A percentile compares a stretch with the other conserved stretches of the same genome.
phyloP scores from a whole-genome alignment of 2,888 invertebrate species.

The Agrypnus murinus region DNA sequence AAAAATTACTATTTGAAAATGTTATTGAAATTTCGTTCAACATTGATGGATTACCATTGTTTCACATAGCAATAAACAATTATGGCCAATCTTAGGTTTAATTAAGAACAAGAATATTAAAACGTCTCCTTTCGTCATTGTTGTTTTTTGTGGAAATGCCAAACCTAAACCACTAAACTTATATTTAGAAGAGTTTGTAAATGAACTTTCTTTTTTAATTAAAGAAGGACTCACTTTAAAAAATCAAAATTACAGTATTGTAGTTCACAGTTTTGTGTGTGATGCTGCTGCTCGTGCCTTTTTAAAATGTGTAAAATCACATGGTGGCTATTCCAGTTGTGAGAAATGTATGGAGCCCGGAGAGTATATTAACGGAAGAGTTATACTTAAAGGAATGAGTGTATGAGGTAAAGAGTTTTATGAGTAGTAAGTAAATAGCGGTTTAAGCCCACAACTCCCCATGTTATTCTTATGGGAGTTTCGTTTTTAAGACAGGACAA shows the following conservation, averaged over 20 bases:
- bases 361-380: slow-evolving; percentile 31
- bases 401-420: no score
- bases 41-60: slow-evolving; percentile 25
- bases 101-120: slow-evolving; percentile 24
- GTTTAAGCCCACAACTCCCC: no score
- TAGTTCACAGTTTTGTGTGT: slow-evolving; percentile 47
- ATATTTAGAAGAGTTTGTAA: slow-evolving; percentile 52
- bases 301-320: slow-evolving; percentile 45
- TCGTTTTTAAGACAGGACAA: no score
- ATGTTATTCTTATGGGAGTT: no score
- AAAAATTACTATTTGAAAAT: background rate
- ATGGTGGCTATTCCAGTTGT: slow-evolving; percentile 44
- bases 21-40: slow-evolving; percentile 11
- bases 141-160: slow-evolving; percentile 50
- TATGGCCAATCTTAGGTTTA: slow-evolving; percentile 27
- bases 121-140: slow-evolving; percentile 44
- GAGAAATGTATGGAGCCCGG: slow-evolving; percentile 42
- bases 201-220: slow-evolving; percentile 42
- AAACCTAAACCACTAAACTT: slow-evolving; percentile 49
- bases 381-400: slow-evolving; percentile 25
- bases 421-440: no score
- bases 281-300: slow-evolving; percentile 48
- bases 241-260: slow-evolving; percentile 30
- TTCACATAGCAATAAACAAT: slow-evolving; percentile 12
- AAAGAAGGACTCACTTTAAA: slow-evolving; percentile 26